Base-by-base conservation (phyloP, 2,797 vertebrate species). In the Oreochromis mossambicus region DNA sequence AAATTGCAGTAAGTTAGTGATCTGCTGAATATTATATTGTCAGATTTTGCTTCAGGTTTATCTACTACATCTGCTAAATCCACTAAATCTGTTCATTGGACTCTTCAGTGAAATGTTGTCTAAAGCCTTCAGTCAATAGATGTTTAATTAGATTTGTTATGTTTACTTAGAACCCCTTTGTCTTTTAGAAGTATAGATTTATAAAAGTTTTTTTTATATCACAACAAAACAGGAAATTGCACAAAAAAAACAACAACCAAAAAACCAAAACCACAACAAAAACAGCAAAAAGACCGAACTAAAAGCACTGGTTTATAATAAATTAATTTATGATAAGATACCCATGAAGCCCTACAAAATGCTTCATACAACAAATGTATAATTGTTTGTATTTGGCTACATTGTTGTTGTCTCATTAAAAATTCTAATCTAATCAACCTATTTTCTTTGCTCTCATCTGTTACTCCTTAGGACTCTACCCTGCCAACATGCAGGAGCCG, bases 331-430 rank as follows among this genome's bases (percentile, higher is more conserved):
- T 43, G 12, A 24, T 68, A 41, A 68, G 36, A 41, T 68, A 24
- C 56, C 0, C 3, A 66, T 0, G 0, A 66, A 66, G 7, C 11
- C 12, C 2, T 15, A 24, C 8, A 68, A 24, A 41, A n/a, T 66
- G 58, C 58, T 63, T 63, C 58, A 13, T 63, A 12, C 17, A 36
- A n/a, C 58, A 63, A 63, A 36, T n/a, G 32, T 32, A 36, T 36
- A 0, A 0, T 24, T 41, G 2, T 14, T 38, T 15, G 15, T 14
- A 63, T 41, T 24, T 41, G 36, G n/a, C 61, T 41, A 29, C 9
- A 75, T 13, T 13, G 3, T 7, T 48, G 43, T 13, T 48, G 41
- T 48, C 41, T 73, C 4, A 26, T 29, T 48, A 46, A 73, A 73
- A 29, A 29, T 46, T 46, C 9, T 7, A 29, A 73, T 19, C 41